Evolutionary conservation across 2,113 vertebrate genomes (phyloP), one percentile per base, ranked within the genome.

Genomic region (Larimichthys polyactis): DNA sequence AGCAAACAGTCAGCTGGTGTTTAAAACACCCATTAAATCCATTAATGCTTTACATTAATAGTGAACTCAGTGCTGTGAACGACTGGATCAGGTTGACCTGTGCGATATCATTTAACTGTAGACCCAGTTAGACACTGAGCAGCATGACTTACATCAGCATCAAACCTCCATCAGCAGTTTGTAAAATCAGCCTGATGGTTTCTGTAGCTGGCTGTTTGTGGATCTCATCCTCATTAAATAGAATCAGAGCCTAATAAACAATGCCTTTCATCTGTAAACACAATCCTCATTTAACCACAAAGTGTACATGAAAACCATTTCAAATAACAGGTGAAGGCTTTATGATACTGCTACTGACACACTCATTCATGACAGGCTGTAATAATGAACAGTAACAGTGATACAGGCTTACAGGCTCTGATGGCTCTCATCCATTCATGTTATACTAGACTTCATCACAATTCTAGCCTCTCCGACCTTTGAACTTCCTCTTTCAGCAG

Each of bases 381-480:
- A 62, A 64, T 36, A 1, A 40, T 43, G 17, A 27, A 59, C 27
- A 71, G 32, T 36, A 12, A 19, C 10, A 36, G 48, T 70, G 24
- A 49, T 48, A 11, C 48, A 44, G 29, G 5, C 54, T 4, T 36
- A 36, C 32, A 36, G 32, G 3, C 36, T 55, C 22, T 70, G 24
- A 24, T 24, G 24, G 24, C 24, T 24, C 24, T 24, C 52, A 36
- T 49, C 44, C 49, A 29, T 69, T 75, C 20, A 55, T 0, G 3
- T 71, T 19, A 14, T 11, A 72, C 29, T 68, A 78, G 46, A 65
- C 58, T 68, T 72, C 40, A 58, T 77, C 60, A 62, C 51, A 20
- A 80, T 64, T 67, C 4, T 27, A 71, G 76, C 76, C 49, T 16
- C 40, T 16, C n/a, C 83, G 78, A 87, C 69, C 73, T 73, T 43